A percentile compares a stretch with the other conserved stretches of the same genome.
phyloP scores from a whole-genome alignment of 2,888 invertebrate genomes.

The Aphodius granarius region DNA sequence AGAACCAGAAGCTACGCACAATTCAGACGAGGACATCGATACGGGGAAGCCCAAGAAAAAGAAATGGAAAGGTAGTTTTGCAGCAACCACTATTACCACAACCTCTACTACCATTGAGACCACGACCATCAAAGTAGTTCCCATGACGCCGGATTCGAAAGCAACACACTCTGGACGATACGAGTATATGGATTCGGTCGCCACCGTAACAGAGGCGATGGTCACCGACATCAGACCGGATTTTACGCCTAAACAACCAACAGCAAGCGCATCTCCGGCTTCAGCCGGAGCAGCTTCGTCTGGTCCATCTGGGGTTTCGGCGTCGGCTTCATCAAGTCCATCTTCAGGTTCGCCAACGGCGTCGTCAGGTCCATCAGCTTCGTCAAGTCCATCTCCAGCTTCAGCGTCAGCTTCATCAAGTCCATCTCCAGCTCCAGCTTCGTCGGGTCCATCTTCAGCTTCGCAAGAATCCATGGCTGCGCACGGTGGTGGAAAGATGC shows the following conservation, averaged over 20 bases:
- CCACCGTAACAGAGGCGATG: background rate
- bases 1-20: background rate
- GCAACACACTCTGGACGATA: background rate
- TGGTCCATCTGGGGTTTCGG: background rate
- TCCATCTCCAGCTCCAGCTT: background rate
- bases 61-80: background rate
- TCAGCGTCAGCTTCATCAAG: too few relatives aligned
- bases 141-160: background rate
- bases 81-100: background rate
- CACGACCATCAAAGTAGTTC: background rate
- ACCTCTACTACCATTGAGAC: background rate
- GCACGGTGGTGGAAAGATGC: background rate
- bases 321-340: background rate
- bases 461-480: background rate
- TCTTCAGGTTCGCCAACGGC: background rate
- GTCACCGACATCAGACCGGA: too few relatives aligned
- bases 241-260: too few relatives aligned
- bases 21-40: background rate
- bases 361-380: background rate
- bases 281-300: background rate
- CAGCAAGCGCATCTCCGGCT: too few relatives aligned
- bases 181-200: background rate
- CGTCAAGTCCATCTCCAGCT: background rate
- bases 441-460: too few relatives aligned
- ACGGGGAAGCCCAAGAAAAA: background rate